Percentiles rank a stretch among this genome's conserved stretches.
Conservation (phyloP, 37 sponge, comb jelly and placozoan species). For the Hormiphora californensis region DNA sequence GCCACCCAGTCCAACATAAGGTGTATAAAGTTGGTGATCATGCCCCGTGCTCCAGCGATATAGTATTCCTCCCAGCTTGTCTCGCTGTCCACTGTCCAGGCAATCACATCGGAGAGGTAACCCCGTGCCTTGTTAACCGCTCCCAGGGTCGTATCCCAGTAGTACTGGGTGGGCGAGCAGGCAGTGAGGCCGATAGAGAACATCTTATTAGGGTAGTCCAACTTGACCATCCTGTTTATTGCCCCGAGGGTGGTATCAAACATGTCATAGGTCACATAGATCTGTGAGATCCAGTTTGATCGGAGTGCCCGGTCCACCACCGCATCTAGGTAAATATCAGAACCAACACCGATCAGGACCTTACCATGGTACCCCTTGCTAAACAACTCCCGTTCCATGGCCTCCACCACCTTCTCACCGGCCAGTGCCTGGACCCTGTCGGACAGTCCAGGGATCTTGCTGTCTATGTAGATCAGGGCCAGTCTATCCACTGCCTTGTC, state of each 20-base stretch:
- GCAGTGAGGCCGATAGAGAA: constrained; percentile 14
- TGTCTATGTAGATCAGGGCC: constrained; percentile 19
- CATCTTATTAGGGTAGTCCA: background rate
- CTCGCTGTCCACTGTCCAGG: constrained; percentile 23
- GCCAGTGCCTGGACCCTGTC: background rate
- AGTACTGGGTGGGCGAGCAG: constrained; percentile 25
- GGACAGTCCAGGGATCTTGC: background rate
- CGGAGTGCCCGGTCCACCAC: background rate
- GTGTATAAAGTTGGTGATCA: constrained; percentile 15
- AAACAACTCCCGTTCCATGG: background rate
- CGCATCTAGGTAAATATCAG: background rate
- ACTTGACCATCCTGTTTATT: background rate
- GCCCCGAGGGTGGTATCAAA: background rate
- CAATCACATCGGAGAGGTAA: background rate
- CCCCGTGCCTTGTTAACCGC: background rate
- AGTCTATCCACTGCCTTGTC: background rate
- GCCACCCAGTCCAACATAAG: background rate
- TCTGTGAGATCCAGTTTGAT: background rate
- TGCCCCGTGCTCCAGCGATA: background rate
- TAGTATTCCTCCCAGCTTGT: constrained; percentile 7
- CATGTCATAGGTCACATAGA: constrained; percentile 1
- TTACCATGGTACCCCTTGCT: constrained; percentile 5
- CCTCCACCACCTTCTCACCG: background rate
- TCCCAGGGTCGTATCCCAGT: background rate
- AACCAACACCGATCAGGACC: background rate